A percentile compares a stretch with the other conserved stretches of the same genome.
Evolutionary conservation across 2,888 invertebrate species (phyloP).

Genomic region (Megamerina dolium): DNA sequence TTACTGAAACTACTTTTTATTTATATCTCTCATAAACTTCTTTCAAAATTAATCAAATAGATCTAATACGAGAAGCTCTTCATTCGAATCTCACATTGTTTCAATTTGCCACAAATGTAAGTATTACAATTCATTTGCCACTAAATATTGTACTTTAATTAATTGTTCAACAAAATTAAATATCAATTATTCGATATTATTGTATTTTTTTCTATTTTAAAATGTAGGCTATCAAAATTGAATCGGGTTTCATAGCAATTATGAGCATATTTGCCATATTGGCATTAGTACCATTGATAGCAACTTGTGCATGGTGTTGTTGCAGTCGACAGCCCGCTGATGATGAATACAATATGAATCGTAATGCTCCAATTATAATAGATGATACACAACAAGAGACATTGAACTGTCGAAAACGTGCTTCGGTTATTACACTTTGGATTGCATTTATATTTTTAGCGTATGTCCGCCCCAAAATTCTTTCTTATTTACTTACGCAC

Average conservation of each 20-base stretch:
- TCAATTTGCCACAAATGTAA: conserved; percentile 45
- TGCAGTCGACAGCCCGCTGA: conserved; percentile 46
- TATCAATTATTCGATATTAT: background rate
- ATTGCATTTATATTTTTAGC: conserved; percentile 42
- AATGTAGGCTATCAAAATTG: conserved; percentile 61
- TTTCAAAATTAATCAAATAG: conserved; percentile 20
- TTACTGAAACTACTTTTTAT: background rate
- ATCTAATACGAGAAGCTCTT: conserved; percentile 44
- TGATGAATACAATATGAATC: conserved; percentile 44
- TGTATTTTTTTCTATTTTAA: background rate
- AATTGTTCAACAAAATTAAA: background rate
- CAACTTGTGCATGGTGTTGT: conserved; percentile 54
- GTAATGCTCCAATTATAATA: conserved; percentile 39
- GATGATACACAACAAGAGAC: conserved; percentile 41
- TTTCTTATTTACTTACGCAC: background rate
- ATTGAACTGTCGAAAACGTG: conserved; percentile 41
- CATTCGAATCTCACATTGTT: conserved; percentile 43
- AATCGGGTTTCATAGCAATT: conserved; percentile 62
- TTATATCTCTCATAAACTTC: background rate
- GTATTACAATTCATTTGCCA: conserved; percentile 21
- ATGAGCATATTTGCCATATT: conserved; percentile 59
- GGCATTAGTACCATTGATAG: conserved; percentile 60
- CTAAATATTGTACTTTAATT: background rate
- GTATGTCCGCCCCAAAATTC: conserved; percentile 27
- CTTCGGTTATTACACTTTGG: conserved; percentile 40